These are phyloP conservation scores for zebrafish (Danio rerio) DNA, from an alignment of 2,113 vertebrate genomes.

Conservation along the genomic window DNA sequence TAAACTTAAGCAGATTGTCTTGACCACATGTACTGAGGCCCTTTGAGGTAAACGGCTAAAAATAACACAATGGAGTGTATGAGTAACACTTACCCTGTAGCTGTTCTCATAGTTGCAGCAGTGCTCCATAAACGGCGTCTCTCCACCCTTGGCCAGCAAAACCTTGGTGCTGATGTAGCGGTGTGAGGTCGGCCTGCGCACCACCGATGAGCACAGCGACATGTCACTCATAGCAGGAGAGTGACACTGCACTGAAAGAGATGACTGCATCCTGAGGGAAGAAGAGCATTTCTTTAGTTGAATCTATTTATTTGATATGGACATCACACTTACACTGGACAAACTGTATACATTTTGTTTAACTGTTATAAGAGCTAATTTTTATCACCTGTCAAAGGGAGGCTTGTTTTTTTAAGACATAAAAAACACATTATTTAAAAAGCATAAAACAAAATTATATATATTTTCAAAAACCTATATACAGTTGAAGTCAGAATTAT, in stretches of 20 bases:
- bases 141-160: constrained; percentile 78
- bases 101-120: constrained; percentile 80
- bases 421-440: no score
- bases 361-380: no score
- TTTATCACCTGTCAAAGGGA: no score
- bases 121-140: constrained; percentile 80
- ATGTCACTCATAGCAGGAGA: constrained; percentile 68
- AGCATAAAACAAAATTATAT: no score
- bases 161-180: constrained; percentile 86
- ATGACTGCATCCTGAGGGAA: constrained; percentile 57
- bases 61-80: not conserved
- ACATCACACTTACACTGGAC: no score
- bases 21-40: no score
- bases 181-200: constrained; percentile 79
- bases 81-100: constrained; percentile 74
- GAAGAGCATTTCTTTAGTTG: not conserved
- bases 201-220: constrained; percentile 65
- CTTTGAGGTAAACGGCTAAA: not conserved
- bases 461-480: no score
- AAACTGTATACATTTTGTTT: no score
- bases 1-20: no score
- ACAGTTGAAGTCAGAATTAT: no score
- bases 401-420: no score
- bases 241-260: constrained; percentile 72
- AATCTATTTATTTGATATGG: not conserved